Conservation (phyloP, 2,888 invertebrate species). For the Diarsia brunnea region DNA sequence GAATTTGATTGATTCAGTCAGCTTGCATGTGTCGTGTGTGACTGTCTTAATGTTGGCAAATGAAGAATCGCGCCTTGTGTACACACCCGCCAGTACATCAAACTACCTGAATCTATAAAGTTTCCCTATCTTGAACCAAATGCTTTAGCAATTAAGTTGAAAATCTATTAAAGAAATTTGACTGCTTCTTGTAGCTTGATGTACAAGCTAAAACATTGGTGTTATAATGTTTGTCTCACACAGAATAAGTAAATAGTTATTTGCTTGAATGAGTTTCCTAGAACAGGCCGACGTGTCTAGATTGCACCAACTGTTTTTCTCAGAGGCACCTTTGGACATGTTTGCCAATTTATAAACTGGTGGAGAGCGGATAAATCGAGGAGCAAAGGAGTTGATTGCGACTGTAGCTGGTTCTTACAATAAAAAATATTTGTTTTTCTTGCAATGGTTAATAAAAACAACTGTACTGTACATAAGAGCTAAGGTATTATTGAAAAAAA, state of each 20-base stretch:
- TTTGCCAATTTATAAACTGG: constrained; percentile 41
- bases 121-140: too few relatives aligned
- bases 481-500: neutral
- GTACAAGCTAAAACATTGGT: constrained; percentile 20
- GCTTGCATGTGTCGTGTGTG: neutral
- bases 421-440: constrained; percentile 35
- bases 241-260: constrained; percentile 43
- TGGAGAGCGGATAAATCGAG: constrained; percentile 32
- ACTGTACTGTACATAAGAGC: neutral
- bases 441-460: neutral
- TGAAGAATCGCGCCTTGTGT: neutral
- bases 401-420: constrained; percentile 21
- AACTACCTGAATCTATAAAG: too few relatives aligned
- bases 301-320: constrained; percentile 45
- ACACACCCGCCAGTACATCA: neutral
- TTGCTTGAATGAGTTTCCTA: constrained; percentile 48
- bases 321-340: constrained; percentile 29
- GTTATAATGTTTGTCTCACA: constrained; percentile 21
- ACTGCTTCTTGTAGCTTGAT: too few relatives aligned
- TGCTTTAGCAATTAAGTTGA: too few relatives aligned
- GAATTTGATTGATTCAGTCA: constrained; percentile 16
- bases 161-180: too few relatives aligned
- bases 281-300: constrained; percentile 35
- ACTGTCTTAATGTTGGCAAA: constrained; percentile 24
- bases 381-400: constrained; percentile 23